A percentile compares a stretch with the other conserved stretches of the same genome.
Conservation (phyloP, 2,797 vertebrate genomes). For the Megalops cyprinoides region DNA sequence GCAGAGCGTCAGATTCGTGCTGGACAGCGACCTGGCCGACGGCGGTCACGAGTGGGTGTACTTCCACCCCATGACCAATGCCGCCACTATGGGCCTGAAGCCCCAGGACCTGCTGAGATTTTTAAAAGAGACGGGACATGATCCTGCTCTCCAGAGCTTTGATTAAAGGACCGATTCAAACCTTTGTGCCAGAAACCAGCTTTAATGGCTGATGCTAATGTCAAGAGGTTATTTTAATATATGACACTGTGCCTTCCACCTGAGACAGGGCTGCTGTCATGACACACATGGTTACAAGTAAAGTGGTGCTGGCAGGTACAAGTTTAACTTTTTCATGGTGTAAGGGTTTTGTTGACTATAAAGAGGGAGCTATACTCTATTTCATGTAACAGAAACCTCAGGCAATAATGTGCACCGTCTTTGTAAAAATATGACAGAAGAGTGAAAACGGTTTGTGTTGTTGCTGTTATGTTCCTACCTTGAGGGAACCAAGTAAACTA, state of each 20-base stretch:
- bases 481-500: too few relatives aligned
- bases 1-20: conserved; percentile 78
- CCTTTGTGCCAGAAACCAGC: background rate
- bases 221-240: background rate
- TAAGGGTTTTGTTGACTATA: too few relatives aligned
- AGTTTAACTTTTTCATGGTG: background rate
- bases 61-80: conserved; percentile 93
- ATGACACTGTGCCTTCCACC: too few relatives aligned
- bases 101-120: conserved; percentile 85
- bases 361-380: too few relatives aligned
- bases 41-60: conserved; percentile 80
- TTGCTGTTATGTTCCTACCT: too few relatives aligned
- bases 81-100: conserved; percentile 84
- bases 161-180: conserved; percentile 42
- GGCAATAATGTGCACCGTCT: too few relatives aligned
- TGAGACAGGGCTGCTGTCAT: too few relatives aligned
- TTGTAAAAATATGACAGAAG: too few relatives aligned
- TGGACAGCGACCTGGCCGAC: conserved; percentile 83
- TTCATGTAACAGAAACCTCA: too few relatives aligned
- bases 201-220: too few relatives aligned
- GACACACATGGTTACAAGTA: background rate
- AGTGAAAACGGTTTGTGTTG: too few relatives aligned
- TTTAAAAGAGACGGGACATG: conserved; percentile 84
- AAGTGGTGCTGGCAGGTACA: background rate
- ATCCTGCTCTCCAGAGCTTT: conserved; percentile 76